Evolutionary conservation across 2,113 vertebrate genomes (phyloP).

Genomic region (Pandion haliaetus): DNA sequence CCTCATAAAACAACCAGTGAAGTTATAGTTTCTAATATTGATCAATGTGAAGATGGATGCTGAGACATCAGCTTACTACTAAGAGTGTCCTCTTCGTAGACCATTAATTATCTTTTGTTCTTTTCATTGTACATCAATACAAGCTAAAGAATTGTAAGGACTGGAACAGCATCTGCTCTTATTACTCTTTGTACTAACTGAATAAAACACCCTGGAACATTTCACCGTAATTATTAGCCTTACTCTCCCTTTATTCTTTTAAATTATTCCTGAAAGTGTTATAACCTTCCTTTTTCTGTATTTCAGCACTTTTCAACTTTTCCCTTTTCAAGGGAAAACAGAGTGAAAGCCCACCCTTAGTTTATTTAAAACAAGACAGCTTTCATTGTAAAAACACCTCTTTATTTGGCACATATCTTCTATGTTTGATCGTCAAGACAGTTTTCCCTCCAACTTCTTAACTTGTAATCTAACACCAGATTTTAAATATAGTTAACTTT

Average conservation of each 20-base stretch:
- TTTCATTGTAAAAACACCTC: background rate
- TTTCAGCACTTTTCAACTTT: background rate
- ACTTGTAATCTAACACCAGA: background rate
- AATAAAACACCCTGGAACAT: conserved; percentile 6
- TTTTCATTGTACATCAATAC: conserved; percentile 15
- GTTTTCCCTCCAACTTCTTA: background rate
- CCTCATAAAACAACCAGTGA: background rate
- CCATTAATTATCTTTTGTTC: conserved; percentile 56
- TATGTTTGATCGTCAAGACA: background rate
- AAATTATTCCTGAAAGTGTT: background rate
- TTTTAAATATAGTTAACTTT: background rate
- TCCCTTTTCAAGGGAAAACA: background rate
- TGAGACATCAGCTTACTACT: background rate
- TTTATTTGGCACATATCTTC: background rate
- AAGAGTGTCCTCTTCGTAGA: background rate
- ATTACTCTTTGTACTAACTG: conserved; percentile 1
- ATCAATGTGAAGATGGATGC: conserved; percentile 38
- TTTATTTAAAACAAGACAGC: background rate
- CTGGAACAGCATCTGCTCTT: background rate
- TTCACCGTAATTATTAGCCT: conserved; percentile 11
- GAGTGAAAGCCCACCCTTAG: background rate
- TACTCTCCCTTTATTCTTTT: background rate
- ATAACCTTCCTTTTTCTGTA: background rate
- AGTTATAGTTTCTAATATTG: conserved; percentile 48
- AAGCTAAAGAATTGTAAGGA: background rate